These are phyloP conservation scores for Nyctereutes procyonoides DNA, from an alignment of 2,113 vertebrate genomes.

Conservation along the genomic window DNA sequence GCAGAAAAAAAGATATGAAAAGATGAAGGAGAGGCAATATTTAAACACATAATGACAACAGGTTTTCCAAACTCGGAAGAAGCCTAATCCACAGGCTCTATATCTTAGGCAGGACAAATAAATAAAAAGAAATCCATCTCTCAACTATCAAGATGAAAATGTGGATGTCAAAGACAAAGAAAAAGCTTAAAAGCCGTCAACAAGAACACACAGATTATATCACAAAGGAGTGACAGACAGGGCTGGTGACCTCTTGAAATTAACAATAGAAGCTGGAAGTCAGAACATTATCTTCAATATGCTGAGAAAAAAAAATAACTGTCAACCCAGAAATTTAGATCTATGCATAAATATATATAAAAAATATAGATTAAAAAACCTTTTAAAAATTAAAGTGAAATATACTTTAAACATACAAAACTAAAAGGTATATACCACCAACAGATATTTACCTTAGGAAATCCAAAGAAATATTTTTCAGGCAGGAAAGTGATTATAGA, in stretches of 20 bases:
- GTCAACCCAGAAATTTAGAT: not conserved
- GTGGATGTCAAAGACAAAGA: not conserved
- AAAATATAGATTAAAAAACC: not conserved
- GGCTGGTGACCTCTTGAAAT: not conserved
- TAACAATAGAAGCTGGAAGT: not conserved
- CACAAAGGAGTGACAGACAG: not conserved
- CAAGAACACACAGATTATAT: not conserved
- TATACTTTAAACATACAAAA: slow-evolving; percentile 1
- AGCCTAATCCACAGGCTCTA: not conserved
- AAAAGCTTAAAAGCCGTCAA: not conserved
- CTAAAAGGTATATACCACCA: not conserved
- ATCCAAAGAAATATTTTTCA: not conserved
- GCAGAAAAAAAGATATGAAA: not conserved
- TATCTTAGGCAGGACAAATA: not conserved
- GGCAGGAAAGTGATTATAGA: not conserved
- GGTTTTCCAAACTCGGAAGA: not conserved
- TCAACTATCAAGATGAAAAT: not conserved
- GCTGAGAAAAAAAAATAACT: not conserved
- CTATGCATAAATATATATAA: not conserved
- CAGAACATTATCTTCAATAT: not conserved
- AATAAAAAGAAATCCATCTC: not conserved
- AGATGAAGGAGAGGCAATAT: not conserved
- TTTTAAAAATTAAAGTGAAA: slow-evolving; percentile 29
- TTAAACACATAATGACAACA: not conserved
- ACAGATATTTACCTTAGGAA: not conserved